Percentiles rank a stretch among this genome's conserved stretches.
These are phyloP conservation scores for Lamproptera curius DNA, from an alignment of 2,888 invertebrate species.

Conservation along the genomic window DNA sequence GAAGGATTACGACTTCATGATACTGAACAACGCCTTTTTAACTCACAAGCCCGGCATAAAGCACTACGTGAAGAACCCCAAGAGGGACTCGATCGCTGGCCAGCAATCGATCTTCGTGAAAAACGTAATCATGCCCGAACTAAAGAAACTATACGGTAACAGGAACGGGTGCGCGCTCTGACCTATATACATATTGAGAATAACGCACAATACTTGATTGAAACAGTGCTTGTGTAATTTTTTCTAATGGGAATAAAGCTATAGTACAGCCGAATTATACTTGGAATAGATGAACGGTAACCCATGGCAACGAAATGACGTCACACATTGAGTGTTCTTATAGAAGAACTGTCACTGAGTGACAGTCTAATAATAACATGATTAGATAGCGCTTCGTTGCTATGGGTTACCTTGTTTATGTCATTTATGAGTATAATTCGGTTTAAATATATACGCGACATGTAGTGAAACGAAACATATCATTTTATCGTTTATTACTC, in stretches of 20 bases:
- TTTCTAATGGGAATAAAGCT: conserved; percentile 37
- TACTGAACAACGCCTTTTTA: conserved; percentile 94
- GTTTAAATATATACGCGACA: too few species aligned
- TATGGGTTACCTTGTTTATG: too few species aligned
- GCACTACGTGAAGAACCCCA: conserved; percentile 86
- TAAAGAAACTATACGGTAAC: conserved; percentile 89
- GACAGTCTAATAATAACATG: neutral
- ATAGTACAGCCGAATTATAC: too few species aligned
- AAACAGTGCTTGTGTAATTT: conserved; percentile 40
- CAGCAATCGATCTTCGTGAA: conserved; percentile 88
- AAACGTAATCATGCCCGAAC: conserved; percentile 89
- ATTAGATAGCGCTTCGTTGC: neutral
- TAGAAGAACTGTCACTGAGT: too few species aligned
- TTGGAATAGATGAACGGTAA: too few species aligned
- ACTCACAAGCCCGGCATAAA: conserved; percentile 96
- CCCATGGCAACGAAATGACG: too few species aligned
- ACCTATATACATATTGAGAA: conserved; percentile 31
- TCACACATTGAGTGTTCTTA: too few species aligned
- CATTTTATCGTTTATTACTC: conserved; percentile 34
- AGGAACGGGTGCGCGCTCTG: conserved; percentile 89
- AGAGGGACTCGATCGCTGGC: conserved; percentile 85
- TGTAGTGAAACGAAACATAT: conserved; percentile 57
- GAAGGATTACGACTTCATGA: conserved; percentile 94
- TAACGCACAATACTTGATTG: conserved; percentile 10
- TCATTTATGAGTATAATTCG: too few species aligned